phyloP scores from a whole-genome alignment of 2,888 invertebrate species.

The Pristionchus entomophagus region DNA sequence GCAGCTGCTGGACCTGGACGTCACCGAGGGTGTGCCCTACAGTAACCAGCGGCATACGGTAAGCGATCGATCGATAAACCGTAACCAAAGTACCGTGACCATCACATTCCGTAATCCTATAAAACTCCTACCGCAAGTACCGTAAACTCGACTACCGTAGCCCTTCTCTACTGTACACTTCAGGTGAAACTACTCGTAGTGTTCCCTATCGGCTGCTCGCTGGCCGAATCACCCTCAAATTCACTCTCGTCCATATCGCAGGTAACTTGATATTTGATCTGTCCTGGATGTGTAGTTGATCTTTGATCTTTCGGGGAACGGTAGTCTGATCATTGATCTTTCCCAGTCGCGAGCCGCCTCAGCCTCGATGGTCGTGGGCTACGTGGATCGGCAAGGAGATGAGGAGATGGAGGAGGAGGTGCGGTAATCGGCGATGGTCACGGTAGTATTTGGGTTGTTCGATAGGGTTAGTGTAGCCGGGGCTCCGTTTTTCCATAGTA shows the following conservation, averaged over 20 bases:
- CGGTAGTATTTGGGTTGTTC: no score
- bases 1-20: neutral
- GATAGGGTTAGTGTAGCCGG: no score
- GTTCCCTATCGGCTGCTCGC: neutral
- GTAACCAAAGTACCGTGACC: no score
- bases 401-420: neutral
- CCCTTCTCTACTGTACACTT: no score
- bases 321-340: neutral
- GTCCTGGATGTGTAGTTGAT: no score
- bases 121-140: no score
- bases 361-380: constrained; percentile 1
- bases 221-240: neutral
- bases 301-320: neutral
- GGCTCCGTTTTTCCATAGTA: neutral
- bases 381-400: neutral
- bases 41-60: neutral
- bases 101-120: no score
- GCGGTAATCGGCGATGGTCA: no score
- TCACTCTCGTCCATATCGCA: neutral
- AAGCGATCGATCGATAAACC: neutral
- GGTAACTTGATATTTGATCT: neutral
- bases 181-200: constrained; percentile 34
- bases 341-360: neutral
- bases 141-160: no score
- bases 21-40: neutral